These are phyloP conservation scores for Discoglossus pictus DNA, from an alignment of 2,797 vertebrate species.

Conservation along the genomic window DNA sequence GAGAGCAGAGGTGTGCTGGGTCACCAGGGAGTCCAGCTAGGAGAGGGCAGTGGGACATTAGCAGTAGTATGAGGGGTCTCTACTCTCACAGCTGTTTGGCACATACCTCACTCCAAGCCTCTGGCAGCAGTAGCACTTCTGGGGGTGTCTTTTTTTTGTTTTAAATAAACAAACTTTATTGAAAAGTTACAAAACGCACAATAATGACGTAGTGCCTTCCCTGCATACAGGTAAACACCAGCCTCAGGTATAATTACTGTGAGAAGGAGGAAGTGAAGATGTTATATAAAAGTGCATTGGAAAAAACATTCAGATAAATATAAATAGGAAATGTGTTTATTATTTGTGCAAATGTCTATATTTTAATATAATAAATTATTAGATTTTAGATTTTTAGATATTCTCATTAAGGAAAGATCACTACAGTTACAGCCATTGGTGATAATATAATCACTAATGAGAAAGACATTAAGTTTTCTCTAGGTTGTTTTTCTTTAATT, in stretches of 20 bases:
- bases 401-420: too few species aligned
- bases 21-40: slow-evolving; percentile 5
- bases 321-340: too few species aligned
- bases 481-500: too few species aligned
- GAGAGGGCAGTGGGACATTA: neutral
- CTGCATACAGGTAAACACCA: slow-evolving; percentile 2
- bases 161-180: slow-evolving; percentile 25
- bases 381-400: too few species aligned
- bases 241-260: slow-evolving; percentile 13
- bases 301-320: too few species aligned
- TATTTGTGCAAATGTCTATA: too few species aligned
- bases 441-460: too few species aligned
- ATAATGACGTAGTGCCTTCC: neutral
- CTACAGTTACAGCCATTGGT: too few species aligned
- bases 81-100: slow-evolving; percentile 6
- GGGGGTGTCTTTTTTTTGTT: slow-evolving; percentile 10
- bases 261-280: neutral
- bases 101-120: slow-evolving; percentile 46
- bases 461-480: too few species aligned
- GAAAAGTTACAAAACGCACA: slow-evolving; percentile 33
- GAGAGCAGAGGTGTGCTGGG: slow-evolving; percentile 23
- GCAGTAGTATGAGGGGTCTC: slow-evolving; percentile 10
- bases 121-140: slow-evolving; percentile 40
- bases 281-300: too few species aligned
- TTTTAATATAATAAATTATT: too few species aligned